Conservation (phyloP, 2,888 invertebrate genomes). For the Amphimallon solstitiale region DNA sequence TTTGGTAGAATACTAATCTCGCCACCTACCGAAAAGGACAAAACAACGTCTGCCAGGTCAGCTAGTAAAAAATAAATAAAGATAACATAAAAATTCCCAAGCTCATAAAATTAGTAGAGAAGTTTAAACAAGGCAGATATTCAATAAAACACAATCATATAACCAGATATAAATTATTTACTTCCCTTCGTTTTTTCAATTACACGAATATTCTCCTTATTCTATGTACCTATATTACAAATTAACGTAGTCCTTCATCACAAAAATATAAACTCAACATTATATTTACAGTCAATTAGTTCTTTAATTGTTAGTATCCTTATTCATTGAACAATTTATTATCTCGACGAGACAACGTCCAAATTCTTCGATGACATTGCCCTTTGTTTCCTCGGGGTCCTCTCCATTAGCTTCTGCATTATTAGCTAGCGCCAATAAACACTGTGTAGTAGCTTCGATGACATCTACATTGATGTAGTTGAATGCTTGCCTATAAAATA, state of each 20-base stretch:
- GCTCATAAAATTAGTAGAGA: too few relatives aligned
- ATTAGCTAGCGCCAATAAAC: slow-evolving; percentile 92
- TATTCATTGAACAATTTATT: slow-evolving; percentile 72
- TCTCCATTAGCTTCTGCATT: slow-evolving; percentile 76
- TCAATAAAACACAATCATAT: not conserved
- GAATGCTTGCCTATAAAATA: slow-evolving; percentile 76
- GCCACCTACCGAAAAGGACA: too few relatives aligned
- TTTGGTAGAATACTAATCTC: too few relatives aligned
- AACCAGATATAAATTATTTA: slow-evolving; percentile 27
- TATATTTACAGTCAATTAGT: not conserved
- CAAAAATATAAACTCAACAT: slow-evolving; percentile 15
- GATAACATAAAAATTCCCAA: too few relatives aligned
- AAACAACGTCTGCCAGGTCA: too few relatives aligned
- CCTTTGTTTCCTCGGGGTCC: slow-evolving; percentile 73
- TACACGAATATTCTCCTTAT: slow-evolving; percentile 8
- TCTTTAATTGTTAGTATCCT: slow-evolving; percentile 12
- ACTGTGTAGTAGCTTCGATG: slow-evolving; percentile 95
- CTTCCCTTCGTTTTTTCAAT: slow-evolving; percentile 14
- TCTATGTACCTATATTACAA: not conserved
- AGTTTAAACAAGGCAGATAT: too few relatives aligned
- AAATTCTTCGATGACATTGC: slow-evolving; percentile 91
- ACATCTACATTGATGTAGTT: slow-evolving; percentile 94
- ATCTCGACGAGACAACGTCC: slow-evolving; percentile 94
- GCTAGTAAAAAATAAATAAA: too few relatives aligned
- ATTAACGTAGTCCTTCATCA: not conserved